These are phyloP conservation scores for Heliocidaris tuberculata DNA, from an alignment of 35 echinoderm and acorn worm genomes.

Conservation along the genomic window DNA sequence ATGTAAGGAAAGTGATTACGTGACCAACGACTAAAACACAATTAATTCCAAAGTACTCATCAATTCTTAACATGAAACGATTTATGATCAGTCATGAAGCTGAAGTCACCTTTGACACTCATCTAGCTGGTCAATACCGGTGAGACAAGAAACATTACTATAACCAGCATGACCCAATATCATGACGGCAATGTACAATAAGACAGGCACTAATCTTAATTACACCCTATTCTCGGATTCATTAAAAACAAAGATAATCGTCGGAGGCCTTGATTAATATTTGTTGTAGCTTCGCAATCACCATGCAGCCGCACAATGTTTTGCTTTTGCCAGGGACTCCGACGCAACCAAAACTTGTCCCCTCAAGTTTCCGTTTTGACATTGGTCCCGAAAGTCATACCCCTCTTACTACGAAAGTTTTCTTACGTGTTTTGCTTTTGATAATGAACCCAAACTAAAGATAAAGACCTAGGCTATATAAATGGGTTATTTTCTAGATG, in stretches of 20 bases:
- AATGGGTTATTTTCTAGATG: constrained; percentile 1
- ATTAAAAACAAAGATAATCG: background rate
- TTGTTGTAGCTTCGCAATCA: background rate
- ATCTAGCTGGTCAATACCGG: background rate
- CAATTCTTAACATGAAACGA: too few relatives aligned
- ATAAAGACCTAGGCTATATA: background rate
- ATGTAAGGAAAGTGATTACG: too few relatives aligned
- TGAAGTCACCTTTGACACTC: background rate
- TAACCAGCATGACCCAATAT: background rate
- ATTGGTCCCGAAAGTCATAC: background rate
- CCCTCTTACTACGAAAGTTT: constrained; percentile 40
- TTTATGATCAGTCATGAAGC: too few relatives aligned
- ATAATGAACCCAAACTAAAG: background rate
- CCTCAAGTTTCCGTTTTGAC: constrained; percentile 29
- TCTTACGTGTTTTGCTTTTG: constrained; percentile 35
- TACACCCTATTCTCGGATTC: background rate
- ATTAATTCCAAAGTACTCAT: too few relatives aligned
- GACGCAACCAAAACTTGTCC: constrained; percentile 23
- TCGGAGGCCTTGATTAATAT: background rate
- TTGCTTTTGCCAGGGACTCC: background rate
- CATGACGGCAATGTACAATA: background rate
- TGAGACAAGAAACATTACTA: background rate
- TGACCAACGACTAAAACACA: too few relatives aligned
- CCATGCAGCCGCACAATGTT: background rate
- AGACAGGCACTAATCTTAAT: background rate